Evolutionary conservation across 2,888 invertebrate species (phyloP).

Genomic region (Dynastes hyllus): DNA sequence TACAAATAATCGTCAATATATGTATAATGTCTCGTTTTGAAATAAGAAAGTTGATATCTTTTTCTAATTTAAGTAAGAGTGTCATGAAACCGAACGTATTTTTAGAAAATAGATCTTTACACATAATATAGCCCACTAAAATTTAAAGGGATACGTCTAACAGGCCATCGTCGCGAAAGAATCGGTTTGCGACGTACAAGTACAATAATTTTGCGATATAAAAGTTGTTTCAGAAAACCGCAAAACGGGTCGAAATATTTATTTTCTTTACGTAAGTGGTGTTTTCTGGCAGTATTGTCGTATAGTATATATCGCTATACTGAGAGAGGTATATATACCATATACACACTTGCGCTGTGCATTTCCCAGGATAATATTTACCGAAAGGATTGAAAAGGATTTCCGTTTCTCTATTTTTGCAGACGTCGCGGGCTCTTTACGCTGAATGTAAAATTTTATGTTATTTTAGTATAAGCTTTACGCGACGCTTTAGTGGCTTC

Average conservation of each 20-base stretch:
- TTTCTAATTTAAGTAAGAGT: too few relatives aligned
- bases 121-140: too few relatives aligned
- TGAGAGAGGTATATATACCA: background rate
- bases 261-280: conserved; percentile 30
- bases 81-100: too few relatives aligned
- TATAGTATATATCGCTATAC: too few relatives aligned
- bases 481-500: conserved; percentile 51
- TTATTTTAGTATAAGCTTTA: conserved; percentile 25
- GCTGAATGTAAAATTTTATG: conserved; percentile 35
- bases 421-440: background rate
- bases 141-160: too few relatives aligned
- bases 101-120: too few relatives aligned
- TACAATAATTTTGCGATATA: conserved; percentile 19
- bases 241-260: conserved; percentile 20
- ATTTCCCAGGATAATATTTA: conserved; percentile 34
- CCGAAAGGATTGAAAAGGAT: conserved; percentile 36
- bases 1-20: too few relatives aligned
- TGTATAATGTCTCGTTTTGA: too few relatives aligned
- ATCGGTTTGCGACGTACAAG: background rate
- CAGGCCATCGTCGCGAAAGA: too few relatives aligned
- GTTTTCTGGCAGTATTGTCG: background rate
- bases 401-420: conserved; percentile 15
- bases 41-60: too few relatives aligned
- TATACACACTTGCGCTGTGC: conserved; percentile 25
- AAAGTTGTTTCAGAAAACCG: conserved; percentile 9